These are phyloP conservation scores for Talpa occidentalis DNA, from an alignment of 2,113 vertebrate species.

Conservation along the genomic window DNA sequence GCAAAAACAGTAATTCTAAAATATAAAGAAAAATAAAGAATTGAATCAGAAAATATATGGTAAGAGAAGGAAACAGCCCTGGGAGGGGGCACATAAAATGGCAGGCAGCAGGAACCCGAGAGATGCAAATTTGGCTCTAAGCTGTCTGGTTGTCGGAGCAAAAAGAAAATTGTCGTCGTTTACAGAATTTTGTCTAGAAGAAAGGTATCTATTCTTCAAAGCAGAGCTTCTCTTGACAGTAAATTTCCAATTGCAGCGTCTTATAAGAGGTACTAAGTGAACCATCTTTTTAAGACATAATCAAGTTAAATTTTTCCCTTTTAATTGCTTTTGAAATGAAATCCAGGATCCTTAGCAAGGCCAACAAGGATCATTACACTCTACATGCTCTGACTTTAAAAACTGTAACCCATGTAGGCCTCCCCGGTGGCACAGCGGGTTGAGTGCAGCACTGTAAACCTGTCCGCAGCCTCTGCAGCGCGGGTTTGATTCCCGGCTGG, in stretches of 20 bases:
- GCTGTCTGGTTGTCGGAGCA: neutral
- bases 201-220: neutral
- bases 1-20: conserved; percentile 44
- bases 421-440: too few relatives aligned
- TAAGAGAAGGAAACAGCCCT: neutral
- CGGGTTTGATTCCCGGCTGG: too few relatives aligned
- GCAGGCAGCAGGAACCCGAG: neutral
- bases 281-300: conserved; percentile 29
- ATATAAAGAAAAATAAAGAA: conserved; percentile 25
- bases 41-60: neutral
- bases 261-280: neutral
- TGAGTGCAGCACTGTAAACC: too few relatives aligned
- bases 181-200: conserved; percentile 1
- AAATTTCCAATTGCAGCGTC: conserved; percentile 49
- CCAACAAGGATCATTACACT: neutral
- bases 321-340: conserved; percentile 48
- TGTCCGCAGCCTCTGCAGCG: too few relatives aligned
- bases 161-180: neutral
- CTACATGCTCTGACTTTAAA: neutral
- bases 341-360: neutral
- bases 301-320: neutral
- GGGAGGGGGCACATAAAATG: neutral
- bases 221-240: neutral
- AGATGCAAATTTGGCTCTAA: neutral
- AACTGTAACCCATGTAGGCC: too few relatives aligned